Evolutionary conservation across 1,140 invertebrate genomes (phyloP).

Genomic region (Scaptomyza pallida): DNA sequence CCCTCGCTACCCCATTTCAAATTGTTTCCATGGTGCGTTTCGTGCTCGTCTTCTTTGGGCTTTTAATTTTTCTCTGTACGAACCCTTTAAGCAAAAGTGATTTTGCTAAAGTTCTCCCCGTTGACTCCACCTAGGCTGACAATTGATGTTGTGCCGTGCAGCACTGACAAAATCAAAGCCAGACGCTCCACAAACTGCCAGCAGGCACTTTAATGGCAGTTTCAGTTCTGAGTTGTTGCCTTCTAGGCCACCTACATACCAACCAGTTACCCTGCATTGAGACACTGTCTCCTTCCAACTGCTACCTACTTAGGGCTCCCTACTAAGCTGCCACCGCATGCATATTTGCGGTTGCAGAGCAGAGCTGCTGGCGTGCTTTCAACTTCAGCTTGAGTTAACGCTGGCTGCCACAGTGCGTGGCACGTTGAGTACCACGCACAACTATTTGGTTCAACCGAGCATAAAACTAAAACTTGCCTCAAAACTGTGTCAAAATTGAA

Average conservation of each 20-base stretch:
- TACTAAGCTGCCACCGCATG: constrained; percentile 40
- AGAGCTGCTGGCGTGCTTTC: constrained; percentile 60
- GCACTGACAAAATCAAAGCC: constrained; percentile 70
- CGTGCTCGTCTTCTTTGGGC: constrained; percentile 22
- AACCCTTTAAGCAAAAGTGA: neutral
- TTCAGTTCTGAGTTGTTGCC: constrained; percentile 23
- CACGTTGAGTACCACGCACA: constrained; percentile 45
- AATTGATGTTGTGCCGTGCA: constrained; percentile 49
- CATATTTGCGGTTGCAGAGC: constrained; percentile 75
- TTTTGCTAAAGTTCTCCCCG: neutral
- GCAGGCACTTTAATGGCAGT: constrained; percentile 67
- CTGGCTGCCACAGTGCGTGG: constrained; percentile 34
- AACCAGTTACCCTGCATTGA: neutral
- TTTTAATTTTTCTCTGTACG: neutral
- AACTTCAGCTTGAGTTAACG: constrained; percentile 31
- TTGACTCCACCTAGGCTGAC: constrained; percentile 15
- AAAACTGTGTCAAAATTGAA: constrained; percentile 76
- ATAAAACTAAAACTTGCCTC: constrained; percentile 72
- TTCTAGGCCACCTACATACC: constrained; percentile 16
- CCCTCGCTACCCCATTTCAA: constrained; percentile 2
- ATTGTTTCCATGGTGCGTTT: constrained; percentile 63
- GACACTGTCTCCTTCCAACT: neutral
- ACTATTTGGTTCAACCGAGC: constrained; percentile 70
- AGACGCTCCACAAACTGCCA: constrained; percentile 46
- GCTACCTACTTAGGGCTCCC: neutral